A percentile compares a stretch with the other conserved stretches of the same genome.
Evolutionary conservation across 2,113 vertebrate species (phyloP).

Genomic region (Oryctolagus cuniculus): DNA sequence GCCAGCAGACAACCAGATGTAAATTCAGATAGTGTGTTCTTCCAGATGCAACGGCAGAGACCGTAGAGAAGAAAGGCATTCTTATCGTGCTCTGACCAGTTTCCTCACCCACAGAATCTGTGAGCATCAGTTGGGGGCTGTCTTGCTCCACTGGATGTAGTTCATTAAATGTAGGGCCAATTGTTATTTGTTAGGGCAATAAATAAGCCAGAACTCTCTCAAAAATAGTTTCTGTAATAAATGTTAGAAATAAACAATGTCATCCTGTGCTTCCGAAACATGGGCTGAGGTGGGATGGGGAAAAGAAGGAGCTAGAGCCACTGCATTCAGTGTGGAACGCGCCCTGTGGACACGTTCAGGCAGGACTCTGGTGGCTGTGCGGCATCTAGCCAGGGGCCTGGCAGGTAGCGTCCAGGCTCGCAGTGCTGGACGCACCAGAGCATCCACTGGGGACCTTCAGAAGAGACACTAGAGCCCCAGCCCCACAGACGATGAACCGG

Average conservation of each 20-base stretch:
- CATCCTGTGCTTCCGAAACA: neutral
- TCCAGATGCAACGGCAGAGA: neutral
- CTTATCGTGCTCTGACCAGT: rapidly evolving
- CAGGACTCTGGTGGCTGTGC: neutral
- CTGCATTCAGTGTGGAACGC: rapidly evolving
- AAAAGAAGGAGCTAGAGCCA: neutral
- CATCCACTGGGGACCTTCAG: neutral
- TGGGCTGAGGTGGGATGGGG: rapidly evolving
- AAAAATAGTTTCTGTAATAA: neutral
- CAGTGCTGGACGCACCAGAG: rapidly evolving
- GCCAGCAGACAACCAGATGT: neutral
- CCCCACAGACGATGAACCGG: neutral
- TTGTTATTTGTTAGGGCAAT: neutral
- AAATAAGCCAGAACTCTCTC: neutral
- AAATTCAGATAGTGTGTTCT: neutral
- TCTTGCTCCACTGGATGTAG: neutral
- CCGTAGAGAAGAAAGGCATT: neutral
- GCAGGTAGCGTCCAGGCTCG: rapidly evolving
- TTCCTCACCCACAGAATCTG: neutral
- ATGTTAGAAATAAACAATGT: neutral
- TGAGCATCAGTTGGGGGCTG: neutral
- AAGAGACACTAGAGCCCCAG: neutral
- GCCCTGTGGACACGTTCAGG: neutral
- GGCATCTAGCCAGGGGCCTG: neutral
- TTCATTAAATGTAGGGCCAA: no score